Evolutionary conservation across 2,113 vertebrate species (phyloP), one percentile per base, ranked within the genome.

Genomic region (Bambusicola thoracicus): DNA sequence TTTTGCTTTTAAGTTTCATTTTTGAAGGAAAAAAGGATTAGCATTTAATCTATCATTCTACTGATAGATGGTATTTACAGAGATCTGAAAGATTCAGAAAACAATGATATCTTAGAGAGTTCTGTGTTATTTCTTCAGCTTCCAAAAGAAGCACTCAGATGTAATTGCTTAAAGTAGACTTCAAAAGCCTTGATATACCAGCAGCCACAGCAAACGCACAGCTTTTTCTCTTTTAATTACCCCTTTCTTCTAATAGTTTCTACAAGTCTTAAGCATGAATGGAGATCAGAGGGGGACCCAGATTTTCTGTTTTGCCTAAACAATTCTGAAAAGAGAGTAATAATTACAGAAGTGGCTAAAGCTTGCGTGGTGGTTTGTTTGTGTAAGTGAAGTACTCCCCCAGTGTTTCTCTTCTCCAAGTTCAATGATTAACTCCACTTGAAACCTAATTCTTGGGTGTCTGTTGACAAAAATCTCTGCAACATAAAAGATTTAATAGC

Each of bases 381-480:
- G 74, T 84, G 4, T 48, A 85, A 92, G 80, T 87, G 59, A 95
- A 81, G 53, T n/a, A 89, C 68, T 74, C 80, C 81, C 69, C 61
- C 53, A 84, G 43, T 82, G 92, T 83, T 92, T 93, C 91, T 92
- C 58, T 95, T 85, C 87, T 90, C 70, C 78, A 53, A 95, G 70
- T 89, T 93, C 81, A 93, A 36, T 87, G 76, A 94, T 95, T 97
- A 97, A 94, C 78, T 90, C 92, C 81, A 92, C 80, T 89, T 92
- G 94, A 97, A 96, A 85, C 43, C 40, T 53, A 94, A 41, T 80
- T 53, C 61, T 65, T 75, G 68, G 69, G 48, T 30, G 68, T 46
- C 73, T 95, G 87, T 94, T 95, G 95, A 96, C 94, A 93, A 93
- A 94, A 97, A 86, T 70, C 85, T 90, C 55, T 65, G 56, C 85